A percentile compares a stretch with the other conserved stretches of the same genome.
phyloP scores from a whole-genome alignment of 2,113 vertebrate species.

The Clupea harengus region DNA sequence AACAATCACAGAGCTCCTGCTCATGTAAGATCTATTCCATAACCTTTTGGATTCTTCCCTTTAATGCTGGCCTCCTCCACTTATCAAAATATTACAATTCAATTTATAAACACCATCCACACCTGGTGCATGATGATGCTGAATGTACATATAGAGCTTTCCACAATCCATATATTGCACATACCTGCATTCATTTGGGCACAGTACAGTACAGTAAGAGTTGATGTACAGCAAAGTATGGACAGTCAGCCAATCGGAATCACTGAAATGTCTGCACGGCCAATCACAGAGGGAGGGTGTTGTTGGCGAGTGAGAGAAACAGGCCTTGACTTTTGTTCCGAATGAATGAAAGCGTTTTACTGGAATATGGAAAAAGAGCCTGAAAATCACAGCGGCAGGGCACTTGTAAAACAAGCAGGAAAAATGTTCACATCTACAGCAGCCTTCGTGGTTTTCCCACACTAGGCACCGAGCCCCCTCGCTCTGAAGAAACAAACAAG shows the following conservation, averaged over 20 bases:
- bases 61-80: neutral
- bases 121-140: neutral
- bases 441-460: neutral
- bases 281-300: neutral
- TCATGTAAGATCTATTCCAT: neutral
- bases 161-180: neutral
- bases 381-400: slow-evolving; percentile 27
- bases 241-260: neutral
- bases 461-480: neutral
- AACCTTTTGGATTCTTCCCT: neutral
- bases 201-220: neutral
- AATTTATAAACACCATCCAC: neutral
- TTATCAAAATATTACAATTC: too few species aligned
- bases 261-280: neutral
- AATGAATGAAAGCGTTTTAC: slow-evolving; percentile 48
- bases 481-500: neutral
- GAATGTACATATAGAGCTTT: neutral
- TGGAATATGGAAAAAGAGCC: slow-evolving; percentile 55
- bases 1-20: neutral
- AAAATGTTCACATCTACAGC: neutral
- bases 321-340: slow-evolving; percentile 52
- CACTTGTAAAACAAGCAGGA: neutral
- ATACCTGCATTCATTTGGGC: neutral
- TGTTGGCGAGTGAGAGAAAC: slow-evolving; percentile 28
- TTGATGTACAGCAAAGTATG: neutral